Percentiles rank a stretch among this genome's conserved stretches.
phyloP scores from a whole-genome alignment of 2,888 invertebrate genomes.

The Meganola albula region DNA sequence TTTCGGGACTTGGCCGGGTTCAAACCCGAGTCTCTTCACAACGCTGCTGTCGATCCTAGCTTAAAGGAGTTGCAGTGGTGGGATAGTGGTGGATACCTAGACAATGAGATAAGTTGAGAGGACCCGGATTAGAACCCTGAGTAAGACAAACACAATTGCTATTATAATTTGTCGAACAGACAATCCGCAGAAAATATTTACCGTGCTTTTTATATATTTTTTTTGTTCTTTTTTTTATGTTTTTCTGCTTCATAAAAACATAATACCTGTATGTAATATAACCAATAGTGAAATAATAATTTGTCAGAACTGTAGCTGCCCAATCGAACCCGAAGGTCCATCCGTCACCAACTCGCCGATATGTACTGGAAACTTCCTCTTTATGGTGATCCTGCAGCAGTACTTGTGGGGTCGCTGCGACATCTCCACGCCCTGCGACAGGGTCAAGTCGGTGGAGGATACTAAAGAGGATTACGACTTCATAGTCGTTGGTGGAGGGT shows the following conservation, averaged over 20 bases:
- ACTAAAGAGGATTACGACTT: conserved; percentile 76
- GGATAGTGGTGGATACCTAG: no score
- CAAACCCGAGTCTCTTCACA: no score
- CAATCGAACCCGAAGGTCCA: conserved; percentile 63
- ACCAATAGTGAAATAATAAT: neutral
- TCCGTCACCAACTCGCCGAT: conserved; percentile 72
- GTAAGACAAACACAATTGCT: no score
- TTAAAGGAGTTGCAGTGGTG: no score
- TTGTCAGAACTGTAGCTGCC: conserved; percentile 64
- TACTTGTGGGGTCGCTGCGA: conserved; percentile 73
- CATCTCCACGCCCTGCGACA: conserved; percentile 73
- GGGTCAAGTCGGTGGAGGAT: conserved; percentile 56
- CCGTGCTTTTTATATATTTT: no score
- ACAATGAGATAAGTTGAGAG: no score
- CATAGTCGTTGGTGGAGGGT: conserved; percentile 80
- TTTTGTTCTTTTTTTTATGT: neutral
- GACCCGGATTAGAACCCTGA: no score
- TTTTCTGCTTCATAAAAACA: neutral
- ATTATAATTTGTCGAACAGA: no score
- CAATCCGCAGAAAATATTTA: no score
- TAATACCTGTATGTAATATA: neutral
- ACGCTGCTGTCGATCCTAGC: no score
- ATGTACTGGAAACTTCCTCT: conserved; percentile 70
- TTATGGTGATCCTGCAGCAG: conserved; percentile 79
- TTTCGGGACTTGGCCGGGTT: no score